phyloP scores from a whole-genome alignment of 2,113 vertebrate species.

The Coturnix japonica region DNA sequence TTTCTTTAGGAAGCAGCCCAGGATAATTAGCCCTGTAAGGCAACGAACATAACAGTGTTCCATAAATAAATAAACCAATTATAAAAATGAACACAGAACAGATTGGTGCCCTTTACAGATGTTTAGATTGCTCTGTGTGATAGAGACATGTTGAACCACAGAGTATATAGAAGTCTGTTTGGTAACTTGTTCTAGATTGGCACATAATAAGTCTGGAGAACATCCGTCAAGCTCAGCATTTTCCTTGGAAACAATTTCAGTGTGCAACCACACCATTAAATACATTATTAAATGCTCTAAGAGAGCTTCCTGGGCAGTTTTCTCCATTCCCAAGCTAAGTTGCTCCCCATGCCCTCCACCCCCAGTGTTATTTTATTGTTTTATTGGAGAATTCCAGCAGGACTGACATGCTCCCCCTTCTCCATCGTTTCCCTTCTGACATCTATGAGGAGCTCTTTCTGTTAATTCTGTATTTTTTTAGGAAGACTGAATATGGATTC shows the following conservation, averaged over 20 bases:
- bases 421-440: neutral
- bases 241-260: neutral
- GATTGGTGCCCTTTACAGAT: neutral
- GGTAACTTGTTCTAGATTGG: neutral
- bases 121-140: neutral
- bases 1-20: neutral
- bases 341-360: neutral
- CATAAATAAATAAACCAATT: neutral
- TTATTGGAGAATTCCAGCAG: neutral
- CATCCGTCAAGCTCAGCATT: neutral
- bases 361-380: rapidly evolving
- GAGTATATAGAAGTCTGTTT: neutral
- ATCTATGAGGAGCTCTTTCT: neutral
- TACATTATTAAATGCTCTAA: neutral
- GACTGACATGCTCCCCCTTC: neutral
- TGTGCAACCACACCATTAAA: neutral
- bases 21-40: neutral
- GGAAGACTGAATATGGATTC: neutral
- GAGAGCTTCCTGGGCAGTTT: neutral
- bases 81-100: neutral
- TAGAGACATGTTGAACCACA: neutral
- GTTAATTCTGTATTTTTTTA: neutral
- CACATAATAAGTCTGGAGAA: neutral
- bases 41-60: rapidly evolving
- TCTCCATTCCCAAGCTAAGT: neutral